Evolutionary conservation across 2,888 invertebrate species (phyloP).

Genomic region (Megamerina dolium): DNA sequence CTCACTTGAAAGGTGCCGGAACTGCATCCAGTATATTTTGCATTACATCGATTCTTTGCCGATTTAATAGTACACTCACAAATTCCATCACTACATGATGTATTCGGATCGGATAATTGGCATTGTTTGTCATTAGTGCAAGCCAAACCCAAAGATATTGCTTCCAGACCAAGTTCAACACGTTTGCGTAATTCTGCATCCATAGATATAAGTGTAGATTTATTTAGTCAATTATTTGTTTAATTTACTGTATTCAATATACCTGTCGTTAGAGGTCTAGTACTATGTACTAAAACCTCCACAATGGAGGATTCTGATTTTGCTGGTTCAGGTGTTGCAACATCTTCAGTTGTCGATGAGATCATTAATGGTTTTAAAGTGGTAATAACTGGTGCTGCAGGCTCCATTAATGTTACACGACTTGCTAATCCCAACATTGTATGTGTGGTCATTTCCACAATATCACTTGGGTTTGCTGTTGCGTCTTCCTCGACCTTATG

Average conservation of each 20-base stretch:
- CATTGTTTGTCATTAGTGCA: slow-evolving; percentile 75
- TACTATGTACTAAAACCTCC: background rate
- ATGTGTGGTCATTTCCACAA: slow-evolving; percentile 45
- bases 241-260: background rate
- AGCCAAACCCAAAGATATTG: slow-evolving; percentile 68
- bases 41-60: slow-evolving; percentile 59
- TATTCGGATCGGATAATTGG: slow-evolving; percentile 69
- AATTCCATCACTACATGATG: slow-evolving; percentile 58
- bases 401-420: slow-evolving; percentile 52
- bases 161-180: slow-evolving; percentile 46
- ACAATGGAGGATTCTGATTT: slow-evolving; percentile 1
- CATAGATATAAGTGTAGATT: background rate
- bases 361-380: slow-evolving; percentile 36
- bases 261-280: slow-evolving; percentile 27
- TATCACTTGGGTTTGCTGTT: slow-evolving; percentile 38
- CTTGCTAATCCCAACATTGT: slow-evolving; percentile 46
- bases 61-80: slow-evolving; percentile 68
- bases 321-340: slow-evolving; percentile 31
- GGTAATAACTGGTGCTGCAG: slow-evolving; percentile 42
- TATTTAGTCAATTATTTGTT: background rate
- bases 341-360: slow-evolving; percentile 20
- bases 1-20: slow-evolving; percentile 72
- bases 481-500: slow-evolving; percentile 12
- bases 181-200: slow-evolving; percentile 42
- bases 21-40: slow-evolving; percentile 70